These are phyloP conservation scores for Fregetta grallaria DNA, from an alignment of 2,113 vertebrate genomes.

Conservation along the genomic window DNA sequence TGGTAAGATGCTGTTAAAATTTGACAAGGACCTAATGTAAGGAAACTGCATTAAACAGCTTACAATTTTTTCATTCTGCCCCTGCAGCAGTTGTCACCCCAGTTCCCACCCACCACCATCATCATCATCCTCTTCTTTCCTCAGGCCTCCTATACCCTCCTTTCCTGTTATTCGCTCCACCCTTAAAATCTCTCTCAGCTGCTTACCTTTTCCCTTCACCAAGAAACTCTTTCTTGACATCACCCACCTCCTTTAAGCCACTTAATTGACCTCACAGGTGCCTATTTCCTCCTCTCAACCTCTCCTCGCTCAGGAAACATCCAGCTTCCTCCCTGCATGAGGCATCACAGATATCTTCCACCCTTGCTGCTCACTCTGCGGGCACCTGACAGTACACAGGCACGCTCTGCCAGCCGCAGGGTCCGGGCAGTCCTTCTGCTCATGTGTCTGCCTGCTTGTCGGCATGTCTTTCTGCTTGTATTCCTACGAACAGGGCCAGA, in stretches of 20 bases:
- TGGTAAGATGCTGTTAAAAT: not conserved
- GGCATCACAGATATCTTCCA: not conserved
- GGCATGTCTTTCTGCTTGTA: not conserved
- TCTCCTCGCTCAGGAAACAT: not conserved
- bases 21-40: not conserved
- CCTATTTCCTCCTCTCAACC: not conserved
- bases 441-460: not conserved
- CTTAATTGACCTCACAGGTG: not conserved
- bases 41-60: not conserved
- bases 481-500: not conserved
- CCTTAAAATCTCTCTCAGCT: not conserved
- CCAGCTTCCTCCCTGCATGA: not conserved
- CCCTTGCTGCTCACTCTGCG: not conserved
- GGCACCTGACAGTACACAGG: not conserved
- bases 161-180: not conserved
- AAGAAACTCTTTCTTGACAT: not conserved
- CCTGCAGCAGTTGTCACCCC: not conserved
- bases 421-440: not conserved
- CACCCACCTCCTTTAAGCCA: not conserved
- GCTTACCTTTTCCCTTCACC: not conserved
- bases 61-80: not conserved
- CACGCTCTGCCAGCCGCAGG: not conserved
- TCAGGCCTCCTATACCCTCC: not conserved
- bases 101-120: not conserved
- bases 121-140: not conserved